A percentile compares a stretch with the other conserved stretches of the same genome.
Evolutionary conservation across 1,140 invertebrate species (phyloP).

Genomic region (Bombus vancouverensis): DNA sequence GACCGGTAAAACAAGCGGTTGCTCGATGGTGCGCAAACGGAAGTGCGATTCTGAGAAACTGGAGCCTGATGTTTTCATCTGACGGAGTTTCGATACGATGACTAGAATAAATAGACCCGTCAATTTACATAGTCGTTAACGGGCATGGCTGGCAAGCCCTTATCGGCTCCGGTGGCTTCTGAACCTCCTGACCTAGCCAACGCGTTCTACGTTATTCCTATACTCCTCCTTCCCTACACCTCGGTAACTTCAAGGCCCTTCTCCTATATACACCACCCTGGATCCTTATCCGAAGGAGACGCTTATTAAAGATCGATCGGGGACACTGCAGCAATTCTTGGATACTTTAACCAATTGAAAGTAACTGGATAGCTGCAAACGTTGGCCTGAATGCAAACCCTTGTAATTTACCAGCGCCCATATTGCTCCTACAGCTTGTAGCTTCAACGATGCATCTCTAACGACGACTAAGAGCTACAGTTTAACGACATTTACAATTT

Average conservation of each 20-base stretch:
- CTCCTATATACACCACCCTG: slow-evolving; percentile 39
- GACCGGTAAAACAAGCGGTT: background rate
- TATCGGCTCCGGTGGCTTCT: slow-evolving; percentile 72
- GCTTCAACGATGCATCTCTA: slow-evolving; percentile 34
- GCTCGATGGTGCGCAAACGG: background rate
- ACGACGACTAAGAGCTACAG: slow-evolving; percentile 31
- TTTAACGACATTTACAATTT: slow-evolving; percentile 47
- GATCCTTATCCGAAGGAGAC: slow-evolving; percentile 61
- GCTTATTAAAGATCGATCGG: slow-evolving; percentile 73
- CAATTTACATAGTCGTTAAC: slow-evolving; percentile 80
- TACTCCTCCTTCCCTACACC: slow-evolving; percentile 30
- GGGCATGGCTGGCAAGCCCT: slow-evolving; percentile 72
- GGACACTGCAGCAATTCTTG: slow-evolving; percentile 58
- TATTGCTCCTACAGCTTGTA: slow-evolving; percentile 27
- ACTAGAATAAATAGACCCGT: slow-evolving; percentile 79
- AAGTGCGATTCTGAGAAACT: slow-evolving; percentile 55
- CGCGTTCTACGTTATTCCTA: slow-evolving; percentile 65
- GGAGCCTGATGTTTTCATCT: slow-evolving; percentile 72
- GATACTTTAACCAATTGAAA: slow-evolving; percentile 65
- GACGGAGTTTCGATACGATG: slow-evolving; percentile 68
- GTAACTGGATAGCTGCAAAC: slow-evolving; percentile 52
- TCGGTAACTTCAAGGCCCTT: slow-evolving; percentile 45
- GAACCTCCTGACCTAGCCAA: slow-evolving; percentile 75
- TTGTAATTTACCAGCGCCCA: slow-evolving; percentile 20
- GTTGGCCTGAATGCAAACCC: slow-evolving; percentile 40